Percentiles rank a stretch among this genome's conserved stretches.
Conservation (phyloP, 2,797 vertebrate species). For the Sebastes vulpes region DNA sequence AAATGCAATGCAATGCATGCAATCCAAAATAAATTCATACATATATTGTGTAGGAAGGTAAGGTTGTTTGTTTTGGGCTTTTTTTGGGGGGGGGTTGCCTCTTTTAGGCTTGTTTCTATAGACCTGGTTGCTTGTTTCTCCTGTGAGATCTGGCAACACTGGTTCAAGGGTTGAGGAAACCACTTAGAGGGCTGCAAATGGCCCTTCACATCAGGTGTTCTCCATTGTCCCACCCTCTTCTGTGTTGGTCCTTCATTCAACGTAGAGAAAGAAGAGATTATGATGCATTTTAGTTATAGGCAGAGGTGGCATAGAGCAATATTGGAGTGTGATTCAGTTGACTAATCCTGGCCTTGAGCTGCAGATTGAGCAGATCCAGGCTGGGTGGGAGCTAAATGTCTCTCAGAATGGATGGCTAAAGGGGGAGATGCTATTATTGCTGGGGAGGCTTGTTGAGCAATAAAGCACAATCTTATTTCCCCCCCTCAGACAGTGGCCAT, state of each 20-base stretch:
- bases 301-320: conserved; percentile 63
- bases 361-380: conserved; percentile 70
- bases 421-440: conserved; percentile 70
- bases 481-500: conserved; percentile 70
- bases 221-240: background rate
- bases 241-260: background rate
- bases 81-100: too few species aligned
- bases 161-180: background rate
- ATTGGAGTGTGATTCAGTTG: conserved; percentile 62
- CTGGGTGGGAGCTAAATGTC: conserved; percentile 70
- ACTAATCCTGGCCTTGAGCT: conserved; percentile 75
- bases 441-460: conserved; percentile 78
- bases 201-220: conserved; percentile 11
- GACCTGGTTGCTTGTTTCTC: too few species aligned
- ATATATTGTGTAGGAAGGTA: too few species aligned
- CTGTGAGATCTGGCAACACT: too few species aligned
- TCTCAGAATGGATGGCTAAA: conserved; percentile 52
- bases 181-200: conserved; percentile 18
- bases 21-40: too few species aligned
- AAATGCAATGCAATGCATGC: too few species aligned
- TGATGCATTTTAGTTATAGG: conserved; percentile 49
- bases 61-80: too few species aligned
- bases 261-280: conserved; percentile 28
- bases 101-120: too few species aligned
- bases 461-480: conserved; percentile 84